Base-by-base conservation (phyloP, 2,113 vertebrate genomes). In the Entosphenus tridentatus region DNA sequence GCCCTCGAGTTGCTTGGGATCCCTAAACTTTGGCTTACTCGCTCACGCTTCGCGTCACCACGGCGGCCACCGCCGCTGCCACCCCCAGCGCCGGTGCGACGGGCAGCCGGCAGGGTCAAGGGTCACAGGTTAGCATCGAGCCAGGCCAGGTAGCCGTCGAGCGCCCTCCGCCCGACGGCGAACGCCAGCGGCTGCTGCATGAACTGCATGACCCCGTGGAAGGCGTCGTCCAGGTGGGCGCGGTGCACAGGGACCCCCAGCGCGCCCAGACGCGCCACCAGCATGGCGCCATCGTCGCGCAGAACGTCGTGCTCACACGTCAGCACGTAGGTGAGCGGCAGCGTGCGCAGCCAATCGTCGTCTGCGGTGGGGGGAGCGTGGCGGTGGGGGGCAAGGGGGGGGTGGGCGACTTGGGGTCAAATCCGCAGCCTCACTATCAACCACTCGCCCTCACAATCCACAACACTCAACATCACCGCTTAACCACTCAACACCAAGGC, bases 121-220 rank as follows among this genome's bases (percentile, higher is more conserved):
- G 39, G 39, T 83, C 77, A 96, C 17, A 98, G 82, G 56, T 95
- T 92, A 73, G 84, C 78, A 73, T 85, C 80, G 72, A 98, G 76
- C 93, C 93, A 98, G 57, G 72, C 80, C 69, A 98, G 80, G 71
- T 85, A 98, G 77, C 80, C 87, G 70, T 78, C 76, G 75, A 84
- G 79, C 76, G 86, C 88, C 74, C 81, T 79, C 67, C 73, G 14
- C 5, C 89, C 90, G 0, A 93, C 85, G 0, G 78, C 75, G 57
- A 90, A 96, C 73, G 79, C 73, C 65, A 83, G 78, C 0, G 91
- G 88, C 79, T 83, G 84, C 69, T 79, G 74, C 0, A 86, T 84
- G 67, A 96, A 98, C 71, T 86, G 82, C 83, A 96, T 84, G 77
- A 88, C 95, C 56, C 87, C 93, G 0, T 98, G 93, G 72, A 98